Conservation (phyloP, 1,140 invertebrate genomes). For the Hydropsyche tenuis region DNA sequence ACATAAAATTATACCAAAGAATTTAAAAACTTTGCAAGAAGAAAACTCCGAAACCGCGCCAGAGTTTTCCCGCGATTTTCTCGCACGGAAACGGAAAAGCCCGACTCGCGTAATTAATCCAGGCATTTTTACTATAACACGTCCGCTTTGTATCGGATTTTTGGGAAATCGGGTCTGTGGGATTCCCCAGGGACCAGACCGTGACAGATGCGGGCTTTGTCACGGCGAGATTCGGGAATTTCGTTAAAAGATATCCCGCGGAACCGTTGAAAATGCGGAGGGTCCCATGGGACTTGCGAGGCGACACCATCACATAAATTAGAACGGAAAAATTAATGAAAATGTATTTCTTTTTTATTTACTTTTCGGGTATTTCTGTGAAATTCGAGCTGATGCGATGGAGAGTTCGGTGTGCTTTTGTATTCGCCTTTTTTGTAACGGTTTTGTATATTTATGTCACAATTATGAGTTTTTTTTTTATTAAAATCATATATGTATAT, state of each 20-base stretch:
- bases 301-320: no score
- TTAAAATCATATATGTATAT: no score
- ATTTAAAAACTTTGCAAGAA: no score
- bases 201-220: slow-evolving; percentile 25
- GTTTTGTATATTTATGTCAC: no score
- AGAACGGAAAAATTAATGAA: slow-evolving; percentile 16
- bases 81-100: neutral
- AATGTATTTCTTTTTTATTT: neutral
- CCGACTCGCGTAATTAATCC: neutral
- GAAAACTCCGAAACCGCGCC: no score
- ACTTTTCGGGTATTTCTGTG: neutral
- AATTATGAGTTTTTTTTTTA: no score
- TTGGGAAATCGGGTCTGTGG: neutral
- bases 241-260: slow-evolving; percentile 17
- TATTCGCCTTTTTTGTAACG: no score
- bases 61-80: no score
- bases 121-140: neutral
- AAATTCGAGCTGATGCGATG: no score
- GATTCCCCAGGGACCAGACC: neutral
- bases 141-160: slow-evolving; percentile 3
- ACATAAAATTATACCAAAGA: no score
- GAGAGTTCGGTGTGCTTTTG: no score
- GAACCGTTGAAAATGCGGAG: neutral
- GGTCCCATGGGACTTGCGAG: neutral
- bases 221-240: slow-evolving; percentile 16